A percentile compares a stretch with the other conserved stretches of the same genome.
These are phyloP conservation scores for Gambelia wislizenii DNA, from an alignment of 2,797 vertebrate species.

Conservation along the genomic window DNA sequence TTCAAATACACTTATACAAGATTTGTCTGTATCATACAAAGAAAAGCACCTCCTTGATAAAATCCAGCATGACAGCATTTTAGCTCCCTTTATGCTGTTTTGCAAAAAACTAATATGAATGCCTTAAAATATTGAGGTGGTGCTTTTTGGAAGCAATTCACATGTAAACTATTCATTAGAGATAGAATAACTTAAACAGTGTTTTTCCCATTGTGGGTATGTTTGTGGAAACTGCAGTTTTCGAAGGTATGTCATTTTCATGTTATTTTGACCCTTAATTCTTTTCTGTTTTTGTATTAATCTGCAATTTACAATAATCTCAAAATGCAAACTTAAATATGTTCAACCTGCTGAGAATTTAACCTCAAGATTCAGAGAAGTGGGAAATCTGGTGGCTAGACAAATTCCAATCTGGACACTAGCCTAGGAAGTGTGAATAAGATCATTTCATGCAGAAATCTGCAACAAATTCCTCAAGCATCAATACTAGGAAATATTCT, in stretches of 20 bases:
- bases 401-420: too few species aligned
- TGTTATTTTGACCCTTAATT: not conserved
- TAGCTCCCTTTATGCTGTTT: not conserved
- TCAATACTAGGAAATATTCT: too few species aligned
- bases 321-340: not conserved
- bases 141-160: not conserved
- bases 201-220: too few species aligned
- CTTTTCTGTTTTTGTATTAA: not conserved
- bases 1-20: not conserved
- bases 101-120: not conserved
- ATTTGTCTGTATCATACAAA: not conserved
- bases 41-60: not conserved
- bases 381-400: not conserved
- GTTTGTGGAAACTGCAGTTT: too few species aligned
- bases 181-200: too few species aligned
- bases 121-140: not conserved
- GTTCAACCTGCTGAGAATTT: not conserved
- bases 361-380: not conserved
- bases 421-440: not conserved
- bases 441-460: not conserved
- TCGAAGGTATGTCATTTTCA: not conserved
- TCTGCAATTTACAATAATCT: not conserved
- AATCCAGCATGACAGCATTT: not conserved
- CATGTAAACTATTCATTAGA: not conserved
- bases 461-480: not conserved